Evolutionary conservation across 92 coral and sea anemone genomes (phyloP), one percentile per base, ranked within the genome.

Genomic region (Montipora capitata): DNA sequence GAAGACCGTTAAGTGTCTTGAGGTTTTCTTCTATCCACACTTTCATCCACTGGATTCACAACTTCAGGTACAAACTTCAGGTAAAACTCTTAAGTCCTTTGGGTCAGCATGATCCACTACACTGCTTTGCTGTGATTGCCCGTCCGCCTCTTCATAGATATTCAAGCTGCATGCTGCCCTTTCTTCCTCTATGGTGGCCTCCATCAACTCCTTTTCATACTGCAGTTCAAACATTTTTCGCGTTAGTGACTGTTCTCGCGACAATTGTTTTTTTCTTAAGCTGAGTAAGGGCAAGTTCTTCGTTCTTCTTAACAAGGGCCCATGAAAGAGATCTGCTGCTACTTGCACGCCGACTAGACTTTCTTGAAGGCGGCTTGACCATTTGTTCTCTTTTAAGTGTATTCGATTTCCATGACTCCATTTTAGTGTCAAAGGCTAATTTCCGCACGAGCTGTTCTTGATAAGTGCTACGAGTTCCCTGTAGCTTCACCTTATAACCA

Each of bases 381-480:
- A 3, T 38, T 27, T 77, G 35, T 0, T 62, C 72, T 62, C 72
- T 18, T 17, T 51, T 18, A 20, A 40, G 41, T 42, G 49, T 20
- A 48, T 66, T 11, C 8, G 18, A 67, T 7, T 52, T 68, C 81
- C 91, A 87, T 10, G 66, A 57, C 63, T 71, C 71, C 7, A 88
- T 66, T 1, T 17, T 43, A 52, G 13, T 61, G 13, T 88, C 91
- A 44, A 88, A 74, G 2, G 44, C 40, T 64, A 42, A 13, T 69
- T 88, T 88, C 58, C n/a, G 52, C 42, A 20, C 83, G 87, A 81
- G 81, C 77, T 81, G 82, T 43, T 88, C 83, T 20, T 74, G 9
- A 14, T 88, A 88, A 10, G 35, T 74, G 0, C 1, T 9, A 14
- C 12, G 16, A 3, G 88, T 87, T 74, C 42, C 61, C 14, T 80